Conservation (phyloP, 2,888 invertebrate genomes). For the Ennomos erosarius region DNA sequence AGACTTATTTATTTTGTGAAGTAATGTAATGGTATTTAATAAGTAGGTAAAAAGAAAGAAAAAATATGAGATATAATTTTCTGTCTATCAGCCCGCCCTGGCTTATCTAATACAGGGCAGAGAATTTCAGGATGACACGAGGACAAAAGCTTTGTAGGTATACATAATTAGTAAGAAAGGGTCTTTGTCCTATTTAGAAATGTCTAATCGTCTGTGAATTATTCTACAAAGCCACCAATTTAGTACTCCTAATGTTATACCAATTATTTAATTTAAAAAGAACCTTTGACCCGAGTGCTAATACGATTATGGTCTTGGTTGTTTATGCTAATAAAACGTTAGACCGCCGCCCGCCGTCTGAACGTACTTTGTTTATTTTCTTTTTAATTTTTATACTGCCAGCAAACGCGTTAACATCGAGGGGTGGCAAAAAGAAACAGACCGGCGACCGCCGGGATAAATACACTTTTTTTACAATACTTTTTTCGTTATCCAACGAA, state of each 20-base stretch:
- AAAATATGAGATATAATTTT: no score
- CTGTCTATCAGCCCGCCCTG: no score
- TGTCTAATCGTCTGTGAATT: no score
- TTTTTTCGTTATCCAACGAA: slow-evolving; percentile 49
- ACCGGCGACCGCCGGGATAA: slow-evolving; percentile 43
- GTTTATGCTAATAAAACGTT: slow-evolving; percentile 51
- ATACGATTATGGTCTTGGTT: slow-evolving; percentile 51
- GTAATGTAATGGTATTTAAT: no score
- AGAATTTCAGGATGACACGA: no score
- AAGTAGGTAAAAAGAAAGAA: no score
- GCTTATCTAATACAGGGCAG: no score
- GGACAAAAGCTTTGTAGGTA: no score
- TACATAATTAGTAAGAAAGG: no score
- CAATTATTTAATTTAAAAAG: slow-evolving; percentile 6
- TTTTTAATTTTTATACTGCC: slow-evolving; percentile 60
- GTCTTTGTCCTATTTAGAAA: no score
- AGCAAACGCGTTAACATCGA: slow-evolving; percentile 58
- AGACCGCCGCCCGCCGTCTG: slow-evolving; percentile 46
- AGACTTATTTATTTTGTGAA: no score
- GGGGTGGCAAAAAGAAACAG: slow-evolving; percentile 62
- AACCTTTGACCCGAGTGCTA: slow-evolving; percentile 24
- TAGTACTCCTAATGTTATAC: not conserved
- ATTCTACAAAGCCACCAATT: not conserved
- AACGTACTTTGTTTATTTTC: slow-evolving; percentile 57
- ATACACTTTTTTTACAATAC: slow-evolving; percentile 45